A percentile compares a stretch with the other conserved stretches of the same genome.
Conservation (phyloP, 2,113 vertebrate genomes). For the Tenebrosternarchus preto region DNA sequence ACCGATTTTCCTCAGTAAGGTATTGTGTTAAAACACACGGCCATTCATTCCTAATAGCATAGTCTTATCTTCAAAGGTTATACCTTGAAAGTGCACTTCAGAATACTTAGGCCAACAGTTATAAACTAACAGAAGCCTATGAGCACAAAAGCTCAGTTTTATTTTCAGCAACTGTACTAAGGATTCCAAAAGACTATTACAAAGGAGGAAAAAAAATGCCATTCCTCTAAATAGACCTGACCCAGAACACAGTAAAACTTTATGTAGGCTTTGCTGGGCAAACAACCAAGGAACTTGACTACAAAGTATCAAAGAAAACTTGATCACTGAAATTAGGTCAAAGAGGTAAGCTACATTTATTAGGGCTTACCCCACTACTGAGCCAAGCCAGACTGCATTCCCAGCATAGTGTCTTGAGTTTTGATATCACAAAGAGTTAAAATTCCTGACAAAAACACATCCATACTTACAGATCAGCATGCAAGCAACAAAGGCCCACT, state of each 20-base stretch:
- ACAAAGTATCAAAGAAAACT: constrained; percentile 12
- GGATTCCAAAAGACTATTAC: constrained; percentile 1
- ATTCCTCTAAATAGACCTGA: constrained; percentile 44
- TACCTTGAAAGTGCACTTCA: constrained; percentile 33
- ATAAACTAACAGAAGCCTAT: constrained; percentile 9
- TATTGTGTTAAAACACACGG: background rate
- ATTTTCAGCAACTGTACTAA: constrained; percentile 34
- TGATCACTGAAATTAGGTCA: background rate
- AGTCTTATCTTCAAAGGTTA: constrained; percentile 37
- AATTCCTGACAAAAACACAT: constrained; percentile 16
- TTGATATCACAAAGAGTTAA: constrained; percentile 6
- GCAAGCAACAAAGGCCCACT: background rate
- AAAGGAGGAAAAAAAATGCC: constrained; percentile 31
- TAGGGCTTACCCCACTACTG: constrained; percentile 13
- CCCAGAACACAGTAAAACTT: constrained; percentile 46
- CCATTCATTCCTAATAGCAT: background rate
- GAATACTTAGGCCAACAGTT: constrained; percentile 18
- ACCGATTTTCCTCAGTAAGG: background rate
- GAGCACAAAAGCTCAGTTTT: background rate
- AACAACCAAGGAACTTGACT: constrained; percentile 4
- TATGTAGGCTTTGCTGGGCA: constrained; percentile 23
- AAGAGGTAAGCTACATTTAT: constrained; percentile 14
- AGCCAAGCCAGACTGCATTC: constrained; percentile 17
- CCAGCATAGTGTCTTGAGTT: background rate
- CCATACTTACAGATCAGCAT: constrained; percentile 9